phyloP scores from a whole-genome alignment of 2,888 invertebrate species.

The Caenorhabditis sp. region DNA sequence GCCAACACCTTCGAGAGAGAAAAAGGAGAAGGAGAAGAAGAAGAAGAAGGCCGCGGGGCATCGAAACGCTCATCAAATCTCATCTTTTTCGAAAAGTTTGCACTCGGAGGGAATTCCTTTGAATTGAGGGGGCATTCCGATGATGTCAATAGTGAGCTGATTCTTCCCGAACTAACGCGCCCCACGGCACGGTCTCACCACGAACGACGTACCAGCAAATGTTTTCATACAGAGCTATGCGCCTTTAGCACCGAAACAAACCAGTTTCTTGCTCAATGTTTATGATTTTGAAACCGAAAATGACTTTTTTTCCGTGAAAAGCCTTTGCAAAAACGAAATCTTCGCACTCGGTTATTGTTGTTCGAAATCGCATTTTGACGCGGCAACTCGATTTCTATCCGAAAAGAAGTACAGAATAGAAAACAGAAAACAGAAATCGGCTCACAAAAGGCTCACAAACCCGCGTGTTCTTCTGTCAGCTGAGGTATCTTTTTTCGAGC shows the following conservation, averaged over 20 bases:
- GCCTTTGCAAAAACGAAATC: too few species aligned
- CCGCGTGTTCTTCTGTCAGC: not conserved
- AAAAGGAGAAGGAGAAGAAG: not conserved
- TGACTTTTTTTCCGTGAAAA: not conserved
- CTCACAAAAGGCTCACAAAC: not conserved
- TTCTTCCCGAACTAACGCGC: too few species aligned
- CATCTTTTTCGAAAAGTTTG: conserved; percentile 10
- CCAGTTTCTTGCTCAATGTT: too few species aligned
- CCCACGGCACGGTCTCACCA: too few species aligned
- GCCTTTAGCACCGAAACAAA: too few species aligned
- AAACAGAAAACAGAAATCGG: not conserved
- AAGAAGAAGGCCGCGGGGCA: conserved; percentile 14
- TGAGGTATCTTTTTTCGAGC: not conserved
- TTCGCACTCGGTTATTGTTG: not conserved
- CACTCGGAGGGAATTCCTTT: not conserved
- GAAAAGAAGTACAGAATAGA: not conserved
- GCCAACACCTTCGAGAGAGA: not conserved
- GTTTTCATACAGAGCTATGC: too few species aligned
- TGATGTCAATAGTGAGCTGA: too few species aligned
- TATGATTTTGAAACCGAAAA: too few species aligned
- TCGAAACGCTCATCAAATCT: conserved; percentile 20
- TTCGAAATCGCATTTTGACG: not conserved
- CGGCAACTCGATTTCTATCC: not conserved
- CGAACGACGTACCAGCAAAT: too few species aligned
- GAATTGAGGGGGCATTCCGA: not conserved